These are phyloP conservation scores for Poeciliopsis retropinna DNA, from an alignment of 2,113 vertebrate species.

Conservation along the genomic window DNA sequence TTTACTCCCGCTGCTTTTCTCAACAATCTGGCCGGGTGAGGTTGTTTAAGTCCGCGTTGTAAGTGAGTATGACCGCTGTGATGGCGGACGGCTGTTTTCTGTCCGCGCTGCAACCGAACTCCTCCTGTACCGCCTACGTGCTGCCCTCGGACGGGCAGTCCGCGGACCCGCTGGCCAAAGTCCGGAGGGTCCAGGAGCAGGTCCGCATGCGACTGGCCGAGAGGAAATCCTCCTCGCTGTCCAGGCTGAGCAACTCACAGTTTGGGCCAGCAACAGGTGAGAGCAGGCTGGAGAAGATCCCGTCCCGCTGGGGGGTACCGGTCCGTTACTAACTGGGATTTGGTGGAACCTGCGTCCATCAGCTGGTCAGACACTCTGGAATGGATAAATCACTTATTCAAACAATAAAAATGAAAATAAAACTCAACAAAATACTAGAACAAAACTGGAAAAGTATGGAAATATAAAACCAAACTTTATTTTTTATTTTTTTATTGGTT, in stretches of 20 bases:
- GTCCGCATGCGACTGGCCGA: conserved; percentile 80
- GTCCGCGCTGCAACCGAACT: conserved; percentile 78
- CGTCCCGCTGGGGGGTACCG: too few species aligned
- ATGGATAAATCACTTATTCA: too few species aligned
- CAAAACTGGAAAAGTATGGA: too few species aligned
- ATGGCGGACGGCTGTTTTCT: conserved; percentile 74
- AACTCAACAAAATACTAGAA: too few species aligned
- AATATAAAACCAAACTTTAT: too few species aligned
- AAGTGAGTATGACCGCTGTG: conserved; percentile 36
- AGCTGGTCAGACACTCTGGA: too few species aligned
- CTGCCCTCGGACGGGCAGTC: conserved; percentile 68
- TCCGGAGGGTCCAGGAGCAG: conserved; percentile 78
- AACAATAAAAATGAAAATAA: too few species aligned
- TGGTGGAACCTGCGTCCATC: too few species aligned
- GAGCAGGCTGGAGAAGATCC: background rate
- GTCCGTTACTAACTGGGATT: background rate
- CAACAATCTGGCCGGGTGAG: background rate
- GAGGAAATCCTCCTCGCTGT: conserved; percentile 66
- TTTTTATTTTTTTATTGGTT: too few species aligned
- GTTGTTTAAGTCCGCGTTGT: background rate
- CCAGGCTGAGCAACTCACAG: conserved; percentile 54
- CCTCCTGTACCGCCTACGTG: conserved; percentile 74
- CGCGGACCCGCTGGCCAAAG: conserved; percentile 64
- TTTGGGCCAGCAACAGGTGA: conserved; percentile 65
- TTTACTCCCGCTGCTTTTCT: background rate